A percentile compares a stretch with the other conserved stretches of the same genome.
Evolutionary conservation across 2,797 vertebrate species (phyloP).

Genomic region (Sphenodon punctatus): DNA sequence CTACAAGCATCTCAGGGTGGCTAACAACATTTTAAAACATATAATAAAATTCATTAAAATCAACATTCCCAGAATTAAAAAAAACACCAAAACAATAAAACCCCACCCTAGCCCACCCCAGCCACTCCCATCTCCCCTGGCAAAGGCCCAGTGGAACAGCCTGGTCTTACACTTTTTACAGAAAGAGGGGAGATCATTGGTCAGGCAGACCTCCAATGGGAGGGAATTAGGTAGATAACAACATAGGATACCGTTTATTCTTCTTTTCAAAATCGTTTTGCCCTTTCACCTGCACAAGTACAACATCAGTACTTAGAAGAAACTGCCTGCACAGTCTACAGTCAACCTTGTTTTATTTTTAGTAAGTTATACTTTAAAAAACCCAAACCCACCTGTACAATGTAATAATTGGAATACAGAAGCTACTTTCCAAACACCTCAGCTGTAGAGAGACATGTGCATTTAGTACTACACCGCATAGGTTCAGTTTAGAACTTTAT

Average conservation of each 20-base stretch:
- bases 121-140: no score
- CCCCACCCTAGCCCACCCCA: no score
- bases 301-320: not conserved
- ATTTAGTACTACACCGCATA: not conserved
- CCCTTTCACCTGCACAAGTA: not conserved
- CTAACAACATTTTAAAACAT: no score
- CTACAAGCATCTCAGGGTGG: no score
- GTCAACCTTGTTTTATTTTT: not conserved
- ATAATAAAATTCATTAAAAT: no score
- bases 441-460: not conserved
- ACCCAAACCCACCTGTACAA: not conserved
- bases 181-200: no score
- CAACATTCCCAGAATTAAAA: no score
- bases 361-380: not conserved
- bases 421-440: not conserved
- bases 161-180: no score
- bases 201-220: no score
- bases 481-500: slow-evolving; percentile 15
- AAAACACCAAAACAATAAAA: no score
- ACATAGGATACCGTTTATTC: not conserved
- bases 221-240: no score
- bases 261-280: not conserved
- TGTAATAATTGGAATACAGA: not conserved
- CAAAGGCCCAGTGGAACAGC: no score
- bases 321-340: not conserved